Evolutionary conservation across 2,113 vertebrate genomes (phyloP).

Genomic region (Scatophagus argus): DNA sequence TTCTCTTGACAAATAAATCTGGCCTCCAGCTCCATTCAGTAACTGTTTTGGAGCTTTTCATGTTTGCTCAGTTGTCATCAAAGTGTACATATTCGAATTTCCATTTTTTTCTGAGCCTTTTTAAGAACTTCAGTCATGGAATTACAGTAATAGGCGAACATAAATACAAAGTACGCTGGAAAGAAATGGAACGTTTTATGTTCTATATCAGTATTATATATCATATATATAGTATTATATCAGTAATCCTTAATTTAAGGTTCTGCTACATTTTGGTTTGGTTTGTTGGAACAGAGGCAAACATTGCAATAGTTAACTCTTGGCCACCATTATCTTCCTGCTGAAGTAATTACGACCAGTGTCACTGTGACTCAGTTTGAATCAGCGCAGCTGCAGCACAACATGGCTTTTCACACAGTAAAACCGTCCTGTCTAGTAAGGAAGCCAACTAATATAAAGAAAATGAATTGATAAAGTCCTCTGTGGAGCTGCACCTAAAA

Average conservation of each 20-base stretch:
- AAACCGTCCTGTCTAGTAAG: slow-evolving; percentile 7
- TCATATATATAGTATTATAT: too few species aligned
- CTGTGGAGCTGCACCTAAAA: slow-evolving; percentile 41
- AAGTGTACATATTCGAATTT: too few species aligned
- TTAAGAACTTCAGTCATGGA: neutral
- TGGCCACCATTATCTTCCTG: neutral
- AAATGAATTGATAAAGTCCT: slow-evolving; percentile 38
- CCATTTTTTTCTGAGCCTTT: too few species aligned
- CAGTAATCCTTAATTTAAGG: too few species aligned
- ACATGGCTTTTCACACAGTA: neutral
- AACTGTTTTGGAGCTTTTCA: neutral
- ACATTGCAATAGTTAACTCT: neutral
- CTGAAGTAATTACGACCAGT: neutral
- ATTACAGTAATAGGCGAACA: neutral
- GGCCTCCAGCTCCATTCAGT: neutral
- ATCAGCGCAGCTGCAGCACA: neutral
- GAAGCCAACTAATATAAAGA: slow-evolving; percentile 30
- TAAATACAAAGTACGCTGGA: neutral
- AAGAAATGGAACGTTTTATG: neutral
- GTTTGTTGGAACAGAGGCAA: neutral
- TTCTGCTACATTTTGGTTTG: too few species aligned
- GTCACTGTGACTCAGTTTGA: neutral
- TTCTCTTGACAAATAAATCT: too few species aligned
- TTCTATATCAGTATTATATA: neutral
- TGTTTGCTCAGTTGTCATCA: neutral